Evolutionary conservation across 2,113 vertebrate genomes (phyloP).

Genomic region (Petromus typicus): DNA sequence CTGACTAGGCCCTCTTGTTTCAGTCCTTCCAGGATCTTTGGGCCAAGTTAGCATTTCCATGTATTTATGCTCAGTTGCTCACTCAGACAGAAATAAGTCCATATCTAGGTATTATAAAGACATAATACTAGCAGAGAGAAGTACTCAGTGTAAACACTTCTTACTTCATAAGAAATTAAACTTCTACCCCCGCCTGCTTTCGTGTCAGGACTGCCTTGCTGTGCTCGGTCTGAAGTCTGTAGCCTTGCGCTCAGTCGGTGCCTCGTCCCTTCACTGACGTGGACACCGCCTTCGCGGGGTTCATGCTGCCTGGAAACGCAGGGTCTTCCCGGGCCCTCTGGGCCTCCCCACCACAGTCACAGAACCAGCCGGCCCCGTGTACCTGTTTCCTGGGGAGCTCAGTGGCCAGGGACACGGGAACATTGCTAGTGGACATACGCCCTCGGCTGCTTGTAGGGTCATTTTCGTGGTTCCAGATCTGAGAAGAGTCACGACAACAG

Average conservation of each 20-base stretch:
- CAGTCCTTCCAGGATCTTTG: background rate
- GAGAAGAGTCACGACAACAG: background rate
- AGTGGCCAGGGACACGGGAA: background rate
- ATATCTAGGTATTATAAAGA: conserved; percentile 1
- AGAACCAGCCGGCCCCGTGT: background rate
- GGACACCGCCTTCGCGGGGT: no score
- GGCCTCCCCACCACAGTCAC: background rate
- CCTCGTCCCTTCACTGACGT: background rate
- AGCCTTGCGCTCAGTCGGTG: background rate
- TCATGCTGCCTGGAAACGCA: background rate
- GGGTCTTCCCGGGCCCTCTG: background rate
- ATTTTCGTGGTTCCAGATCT: background rate
- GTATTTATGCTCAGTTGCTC: background rate
- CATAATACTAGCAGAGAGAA: conserved; percentile 16
- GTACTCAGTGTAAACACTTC: background rate
- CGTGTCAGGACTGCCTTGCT: background rate
- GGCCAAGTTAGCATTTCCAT: background rate
- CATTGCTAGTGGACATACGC: background rate
- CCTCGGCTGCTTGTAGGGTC: background rate
- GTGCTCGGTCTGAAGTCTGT: background rate
- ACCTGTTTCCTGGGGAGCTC: background rate
- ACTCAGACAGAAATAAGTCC: background rate
- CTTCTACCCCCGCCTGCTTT: background rate
- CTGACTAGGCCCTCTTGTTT: background rate
- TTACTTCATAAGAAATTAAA: conserved; percentile 2